Conservation (phyloP, 92 coral and sea anemone genomes). For the Parazoanthus swiftii region DNA sequence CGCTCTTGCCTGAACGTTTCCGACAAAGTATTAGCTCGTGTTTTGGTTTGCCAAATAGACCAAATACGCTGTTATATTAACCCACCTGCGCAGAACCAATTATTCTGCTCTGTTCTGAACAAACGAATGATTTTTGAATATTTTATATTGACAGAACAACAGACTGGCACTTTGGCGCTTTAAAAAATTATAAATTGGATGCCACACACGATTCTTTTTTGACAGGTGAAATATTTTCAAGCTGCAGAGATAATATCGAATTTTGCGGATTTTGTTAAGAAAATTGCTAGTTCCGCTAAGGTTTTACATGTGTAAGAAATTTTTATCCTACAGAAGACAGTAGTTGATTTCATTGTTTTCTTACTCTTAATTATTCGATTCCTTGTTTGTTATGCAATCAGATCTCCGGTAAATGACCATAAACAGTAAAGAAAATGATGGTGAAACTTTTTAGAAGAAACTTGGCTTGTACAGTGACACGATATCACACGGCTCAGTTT, state of each 20-base stretch:
- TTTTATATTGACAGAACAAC: neutral
- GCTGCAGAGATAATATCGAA: neutral
- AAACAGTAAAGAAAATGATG: neutral
- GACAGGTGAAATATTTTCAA: neutral
- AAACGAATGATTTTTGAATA: neutral
- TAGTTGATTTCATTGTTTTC: neutral
- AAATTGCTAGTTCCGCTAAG: neutral
- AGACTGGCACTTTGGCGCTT: neutral
- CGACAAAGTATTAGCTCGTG: neutral
- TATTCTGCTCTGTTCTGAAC: neutral
- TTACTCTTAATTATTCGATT: neutral
- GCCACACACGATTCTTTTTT: neutral
- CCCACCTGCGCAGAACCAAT: neutral
- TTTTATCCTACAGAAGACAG: neutral
- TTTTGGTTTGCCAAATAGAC: neutral
- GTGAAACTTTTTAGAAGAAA: neutral
- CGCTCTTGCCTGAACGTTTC: neutral
- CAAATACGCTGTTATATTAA: neutral
- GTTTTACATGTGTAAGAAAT: neutral
- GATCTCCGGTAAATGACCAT: neutral
- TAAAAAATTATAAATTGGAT: neutral
- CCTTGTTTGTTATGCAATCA: neutral
- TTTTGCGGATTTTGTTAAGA: neutral
- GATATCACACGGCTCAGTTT: neutral
- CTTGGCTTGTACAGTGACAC: neutral